A percentile compares a stretch with the other conserved stretches of the same genome.
phyloP scores from a whole-genome alignment of 2,113 vertebrate species.

The Chloroceryle aenea region DNA sequence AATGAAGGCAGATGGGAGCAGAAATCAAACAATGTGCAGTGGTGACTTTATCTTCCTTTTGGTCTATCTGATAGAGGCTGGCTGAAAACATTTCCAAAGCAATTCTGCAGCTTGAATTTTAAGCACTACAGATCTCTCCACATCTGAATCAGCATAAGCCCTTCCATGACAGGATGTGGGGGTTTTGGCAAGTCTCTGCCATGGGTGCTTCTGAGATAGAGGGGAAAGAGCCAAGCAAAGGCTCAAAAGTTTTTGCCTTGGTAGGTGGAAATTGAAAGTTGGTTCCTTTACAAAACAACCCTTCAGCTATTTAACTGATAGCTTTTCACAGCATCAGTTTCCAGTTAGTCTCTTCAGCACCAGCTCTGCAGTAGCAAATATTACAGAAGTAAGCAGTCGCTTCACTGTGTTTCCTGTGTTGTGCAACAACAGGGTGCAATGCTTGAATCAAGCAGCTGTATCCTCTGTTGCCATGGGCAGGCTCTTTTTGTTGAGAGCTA shows the following conservation, averaged over 20 bases:
- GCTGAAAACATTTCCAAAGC: background rate
- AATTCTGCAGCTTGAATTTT: background rate
- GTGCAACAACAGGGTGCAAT: background rate
- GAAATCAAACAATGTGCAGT: background rate
- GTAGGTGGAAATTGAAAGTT: background rate
- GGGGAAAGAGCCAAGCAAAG: background rate
- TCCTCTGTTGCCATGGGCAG: background rate
- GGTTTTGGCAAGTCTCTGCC: background rate
- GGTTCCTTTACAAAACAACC: background rate
- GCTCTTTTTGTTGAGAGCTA: background rate
- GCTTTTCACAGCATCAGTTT: background rate
- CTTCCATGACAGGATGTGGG: background rate
- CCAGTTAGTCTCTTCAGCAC: background rate
- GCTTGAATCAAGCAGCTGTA: rapidly evolving
- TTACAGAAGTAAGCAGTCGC: background rate
- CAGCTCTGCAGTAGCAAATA: background rate
- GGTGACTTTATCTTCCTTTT: background rate
- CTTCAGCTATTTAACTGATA: too few relatives aligned
- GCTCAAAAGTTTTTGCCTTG: background rate
- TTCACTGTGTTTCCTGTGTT: background rate
- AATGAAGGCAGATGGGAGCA: background rate
- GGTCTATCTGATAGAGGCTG: background rate
- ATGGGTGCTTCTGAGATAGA: background rate
- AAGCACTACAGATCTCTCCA: background rate
- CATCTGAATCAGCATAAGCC: background rate